These are phyloP conservation scores for Plumapathes pennacea DNA, from an alignment of 92 coral and sea anemone genomes.

Conservation along the genomic window DNA sequence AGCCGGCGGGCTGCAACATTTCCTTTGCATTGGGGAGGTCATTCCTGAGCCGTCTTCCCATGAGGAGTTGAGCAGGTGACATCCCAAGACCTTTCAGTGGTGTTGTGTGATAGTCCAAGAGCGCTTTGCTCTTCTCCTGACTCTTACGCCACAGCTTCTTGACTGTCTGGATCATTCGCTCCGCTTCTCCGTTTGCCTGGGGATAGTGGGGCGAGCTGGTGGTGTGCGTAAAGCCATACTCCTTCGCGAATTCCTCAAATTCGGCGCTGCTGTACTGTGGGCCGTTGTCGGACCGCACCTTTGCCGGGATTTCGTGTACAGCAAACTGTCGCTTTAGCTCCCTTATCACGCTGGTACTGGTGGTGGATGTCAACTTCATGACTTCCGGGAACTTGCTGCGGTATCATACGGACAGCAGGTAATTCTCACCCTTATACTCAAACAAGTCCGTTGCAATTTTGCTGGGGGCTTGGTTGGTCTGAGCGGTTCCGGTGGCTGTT, in stretches of 20 bases:
- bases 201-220: slow-evolving; percentile 24
- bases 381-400: slow-evolving; percentile 34
- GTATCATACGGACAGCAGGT: slow-evolving; percentile 16
- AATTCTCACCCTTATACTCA: slow-evolving; percentile 10
- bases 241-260: slow-evolving; percentile 23
- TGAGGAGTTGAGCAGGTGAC: slow-evolving; percentile 28
- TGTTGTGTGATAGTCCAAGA: slow-evolving; percentile 17
- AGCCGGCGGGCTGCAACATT: slow-evolving; percentile 7
- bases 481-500: slow-evolving; percentile 6
- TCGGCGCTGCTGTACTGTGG: slow-evolving; percentile 20
- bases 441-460: slow-evolving; percentile 11
- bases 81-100: slow-evolving; percentile 6
- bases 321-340: slow-evolving; percentile 21
- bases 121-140: slow-evolving; percentile 5
- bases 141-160: slow-evolving; percentile 25
- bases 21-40: slow-evolving; percentile 10
- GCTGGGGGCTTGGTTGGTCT: slow-evolving; percentile 9
- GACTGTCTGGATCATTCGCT: slow-evolving; percentile 14
- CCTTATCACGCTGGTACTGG: slow-evolving; percentile 8
- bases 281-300: slow-evolving; percentile 26
- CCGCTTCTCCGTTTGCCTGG: slow-evolving; percentile 23
- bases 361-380: slow-evolving; percentile 7
- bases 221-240: slow-evolving; percentile 22
- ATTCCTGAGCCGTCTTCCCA: slow-evolving; percentile 29
- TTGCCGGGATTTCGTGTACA: slow-evolving; percentile 22